A percentile compares a stretch with the other conserved stretches of the same genome.
These are phyloP conservation scores for Cydia strobilella DNA, from an alignment of 1,140 invertebrate species.

Conservation along the genomic window DNA sequence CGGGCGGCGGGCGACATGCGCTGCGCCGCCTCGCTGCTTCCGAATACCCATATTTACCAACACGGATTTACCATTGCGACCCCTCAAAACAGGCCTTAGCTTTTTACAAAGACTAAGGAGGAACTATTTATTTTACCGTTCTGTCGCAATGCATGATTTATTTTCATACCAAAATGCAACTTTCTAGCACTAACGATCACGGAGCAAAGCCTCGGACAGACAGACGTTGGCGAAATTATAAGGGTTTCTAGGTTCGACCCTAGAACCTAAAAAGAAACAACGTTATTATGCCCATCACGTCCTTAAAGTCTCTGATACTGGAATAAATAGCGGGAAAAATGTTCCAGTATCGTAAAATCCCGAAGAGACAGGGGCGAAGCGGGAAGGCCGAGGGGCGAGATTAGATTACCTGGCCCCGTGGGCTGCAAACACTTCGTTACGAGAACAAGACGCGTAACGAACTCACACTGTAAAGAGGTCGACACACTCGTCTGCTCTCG, in stretches of 20 bases:
- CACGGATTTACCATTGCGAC: slow-evolving; percentile 2
- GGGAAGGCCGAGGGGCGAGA: slow-evolving; percentile 46
- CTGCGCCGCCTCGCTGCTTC: slow-evolving; percentile 5
- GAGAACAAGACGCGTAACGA: slow-evolving; percentile 57
- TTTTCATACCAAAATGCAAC: no score
- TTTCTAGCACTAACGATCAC: no score
- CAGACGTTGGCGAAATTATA: no score
- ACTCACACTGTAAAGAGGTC: slow-evolving; percentile 44
- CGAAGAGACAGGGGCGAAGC: slow-evolving; percentile 14
- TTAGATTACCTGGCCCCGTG: slow-evolving; percentile 66
- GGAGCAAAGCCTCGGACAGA: no score
- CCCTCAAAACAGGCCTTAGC: not conserved
- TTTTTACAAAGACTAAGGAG: no score
- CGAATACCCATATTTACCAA: slow-evolving; percentile 21
- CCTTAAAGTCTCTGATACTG: slow-evolving; percentile 57
- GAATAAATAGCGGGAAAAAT: slow-evolving; percentile 63
- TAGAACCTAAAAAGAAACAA: not conserved
- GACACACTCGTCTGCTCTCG: slow-evolving; percentile 20
- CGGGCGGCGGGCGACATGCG: not conserved
- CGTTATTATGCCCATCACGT: slow-evolving; percentile 52
- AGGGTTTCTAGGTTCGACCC: no score
- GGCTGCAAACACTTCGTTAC: slow-evolving; percentile 68
- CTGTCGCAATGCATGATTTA: no score
- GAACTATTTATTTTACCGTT: no score
- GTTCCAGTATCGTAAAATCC: slow-evolving; percentile 45